phyloP scores from a whole-genome alignment of 92 coral and sea anemone species.

The Paramuricea clavata region DNA sequence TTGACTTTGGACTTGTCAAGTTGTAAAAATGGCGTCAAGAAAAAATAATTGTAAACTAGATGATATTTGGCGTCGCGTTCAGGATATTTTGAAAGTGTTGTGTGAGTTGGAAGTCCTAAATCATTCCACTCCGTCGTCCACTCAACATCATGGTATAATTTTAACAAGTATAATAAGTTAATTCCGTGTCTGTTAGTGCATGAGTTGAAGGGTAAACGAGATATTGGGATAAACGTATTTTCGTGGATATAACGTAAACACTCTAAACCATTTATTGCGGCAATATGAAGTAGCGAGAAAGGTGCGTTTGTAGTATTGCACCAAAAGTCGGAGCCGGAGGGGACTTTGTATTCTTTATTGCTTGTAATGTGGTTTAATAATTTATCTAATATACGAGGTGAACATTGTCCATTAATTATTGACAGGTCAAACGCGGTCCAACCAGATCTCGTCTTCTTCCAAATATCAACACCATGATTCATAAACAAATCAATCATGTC shows the following conservation, averaged over 20 bases:
- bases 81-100: conserved; percentile 57
- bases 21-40: conserved; percentile 30
- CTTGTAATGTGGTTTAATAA: too few relatives aligned
- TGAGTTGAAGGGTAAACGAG: conserved; percentile 55
- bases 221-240: conserved; percentile 12
- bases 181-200: conserved; percentile 74
- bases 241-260: conserved; percentile 51
- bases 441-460: background rate
- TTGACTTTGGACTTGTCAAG: too few relatives aligned
- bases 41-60: conserved; percentile 63
- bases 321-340: too few relatives aligned
- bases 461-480: background rate
- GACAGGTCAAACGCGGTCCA: background rate
- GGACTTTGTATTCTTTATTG: too few relatives aligned
- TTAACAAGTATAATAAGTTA: conserved; percentile 74
- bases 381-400: too few relatives aligned
- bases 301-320: conserved; percentile 19
- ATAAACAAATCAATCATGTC: background rate
- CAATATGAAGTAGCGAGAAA: conserved; percentile 64
- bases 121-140: background rate
- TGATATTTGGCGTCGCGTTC: conserved; percentile 60
- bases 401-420: too few relatives aligned
- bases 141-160: conserved; percentile 17
- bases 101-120: conserved; percentile 4
- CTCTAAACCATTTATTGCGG: conserved; percentile 78